A percentile compares a stretch with the other conserved stretches of the same genome.
Evolutionary conservation across 2,113 vertebrate genomes (phyloP).

Genomic region (Phylloscopus trochilus): DNA sequence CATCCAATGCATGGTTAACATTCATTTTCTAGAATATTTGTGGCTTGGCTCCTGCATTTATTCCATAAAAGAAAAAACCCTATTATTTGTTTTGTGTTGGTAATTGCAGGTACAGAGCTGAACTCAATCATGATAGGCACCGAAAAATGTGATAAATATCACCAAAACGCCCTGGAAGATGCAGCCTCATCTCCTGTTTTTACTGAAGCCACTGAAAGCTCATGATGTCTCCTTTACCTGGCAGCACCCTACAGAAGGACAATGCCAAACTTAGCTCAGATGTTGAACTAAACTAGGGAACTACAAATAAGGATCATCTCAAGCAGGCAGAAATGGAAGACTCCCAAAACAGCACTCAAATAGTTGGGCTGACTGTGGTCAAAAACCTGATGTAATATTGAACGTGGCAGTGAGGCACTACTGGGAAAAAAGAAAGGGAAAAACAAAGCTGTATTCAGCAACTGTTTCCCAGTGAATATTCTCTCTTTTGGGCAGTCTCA

Average conservation of each 20-base stretch:
- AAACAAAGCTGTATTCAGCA: background rate
- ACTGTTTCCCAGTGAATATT: background rate
- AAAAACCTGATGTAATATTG: background rate
- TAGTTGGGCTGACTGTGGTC: background rate
- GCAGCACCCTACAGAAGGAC: background rate
- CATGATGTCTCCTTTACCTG: background rate
- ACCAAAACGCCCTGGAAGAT: background rate
- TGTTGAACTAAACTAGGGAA: background rate
- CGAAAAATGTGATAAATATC: background rate
- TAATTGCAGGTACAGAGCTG: background rate
- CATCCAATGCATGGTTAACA: background rate
- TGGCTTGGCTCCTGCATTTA: background rate
- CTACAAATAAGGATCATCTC: background rate
- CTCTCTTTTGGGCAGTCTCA: background rate
- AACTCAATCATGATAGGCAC: background rate
- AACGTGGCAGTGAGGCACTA: background rate
- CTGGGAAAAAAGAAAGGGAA: rapidly evolving
- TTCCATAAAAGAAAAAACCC: background rate
- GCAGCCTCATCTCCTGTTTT: background rate
- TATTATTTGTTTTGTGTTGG: background rate
- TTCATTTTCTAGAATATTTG: background rate
- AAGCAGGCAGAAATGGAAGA: background rate
- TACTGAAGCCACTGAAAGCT: background rate
- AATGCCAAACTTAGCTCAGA: background rate
- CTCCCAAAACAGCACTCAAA: background rate